Conservation (phyloP, 2,888 invertebrate genomes). For the Sesia apiformis region DNA sequence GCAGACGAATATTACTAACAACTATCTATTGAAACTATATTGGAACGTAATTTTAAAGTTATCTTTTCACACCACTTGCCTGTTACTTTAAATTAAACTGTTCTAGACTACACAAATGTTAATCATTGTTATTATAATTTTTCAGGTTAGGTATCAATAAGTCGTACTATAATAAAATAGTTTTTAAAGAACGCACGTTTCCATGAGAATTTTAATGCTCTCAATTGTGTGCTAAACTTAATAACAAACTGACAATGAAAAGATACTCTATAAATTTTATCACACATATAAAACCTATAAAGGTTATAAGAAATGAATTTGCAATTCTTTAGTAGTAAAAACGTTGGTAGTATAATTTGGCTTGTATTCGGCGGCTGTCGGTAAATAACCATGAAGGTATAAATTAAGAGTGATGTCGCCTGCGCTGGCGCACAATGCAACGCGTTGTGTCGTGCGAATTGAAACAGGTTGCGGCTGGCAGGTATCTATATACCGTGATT, state of each 20-base stretch:
- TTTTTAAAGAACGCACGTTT: slow-evolving; percentile 9
- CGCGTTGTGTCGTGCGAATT: slow-evolving; percentile 59
- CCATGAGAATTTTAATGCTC: slow-evolving; percentile 63
- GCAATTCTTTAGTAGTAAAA: slow-evolving; percentile 51
- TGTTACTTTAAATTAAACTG: no score
- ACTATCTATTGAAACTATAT: background rate
- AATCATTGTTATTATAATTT: no score
- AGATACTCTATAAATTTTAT: slow-evolving; percentile 51
- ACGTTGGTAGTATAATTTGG: slow-evolving; percentile 40
- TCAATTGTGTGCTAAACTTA: slow-evolving; percentile 64
- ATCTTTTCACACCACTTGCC: no score
- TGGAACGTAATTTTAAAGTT: no score
- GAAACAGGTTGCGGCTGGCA: slow-evolving; percentile 72
- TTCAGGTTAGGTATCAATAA: no score
- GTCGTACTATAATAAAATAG: no score
- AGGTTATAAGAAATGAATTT: slow-evolving; percentile 48
- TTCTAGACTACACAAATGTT: no score
- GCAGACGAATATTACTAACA: slow-evolving; percentile 1
- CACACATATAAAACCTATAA: slow-evolving; percentile 35
- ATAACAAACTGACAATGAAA: slow-evolving; percentile 49
- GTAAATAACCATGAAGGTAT: slow-evolving; percentile 68
- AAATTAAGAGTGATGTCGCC: slow-evolving; percentile 55
- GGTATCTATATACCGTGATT: slow-evolving; percentile 67
- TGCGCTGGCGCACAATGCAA: slow-evolving; percentile 34
- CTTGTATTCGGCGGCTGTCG: slow-evolving; percentile 41